Percentiles rank a stretch among this genome's conserved stretches.
These are phyloP conservation scores for Cosmorhoe ocellata DNA, from an alignment of 2,888 invertebrate genomes.

Conservation along the genomic window DNA sequence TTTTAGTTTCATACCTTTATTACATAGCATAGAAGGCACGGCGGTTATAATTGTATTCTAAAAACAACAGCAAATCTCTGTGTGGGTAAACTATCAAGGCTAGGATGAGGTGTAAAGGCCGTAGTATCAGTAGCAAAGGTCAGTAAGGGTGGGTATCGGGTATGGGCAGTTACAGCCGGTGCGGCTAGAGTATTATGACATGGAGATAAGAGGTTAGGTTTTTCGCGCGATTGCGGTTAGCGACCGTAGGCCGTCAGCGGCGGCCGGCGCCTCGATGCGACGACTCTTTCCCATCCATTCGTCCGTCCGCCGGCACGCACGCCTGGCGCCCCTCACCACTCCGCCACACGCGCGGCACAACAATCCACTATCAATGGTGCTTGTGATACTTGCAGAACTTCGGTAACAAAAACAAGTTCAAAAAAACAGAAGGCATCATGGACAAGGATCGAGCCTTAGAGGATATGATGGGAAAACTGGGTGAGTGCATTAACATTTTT, in stretches of 20 bases:
- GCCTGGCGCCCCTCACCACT: constrained; percentile 59
- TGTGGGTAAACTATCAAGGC: too few species aligned
- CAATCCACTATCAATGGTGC: constrained; percentile 63
- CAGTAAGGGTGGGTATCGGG: not conserved
- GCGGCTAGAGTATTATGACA: constrained; percentile 49
- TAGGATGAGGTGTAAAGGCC: too few species aligned
- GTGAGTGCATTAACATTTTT: constrained; percentile 61
- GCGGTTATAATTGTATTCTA: too few species aligned
- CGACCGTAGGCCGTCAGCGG: constrained; percentile 42
- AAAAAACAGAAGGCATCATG: constrained; percentile 60
- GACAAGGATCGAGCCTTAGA: constrained; percentile 85
- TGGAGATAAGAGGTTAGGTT: constrained; percentile 69
- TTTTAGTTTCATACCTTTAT: too few species aligned
- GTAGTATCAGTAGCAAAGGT: not conserved
- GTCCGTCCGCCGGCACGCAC: constrained; percentile 70
- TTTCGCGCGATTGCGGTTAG: constrained; percentile 70
- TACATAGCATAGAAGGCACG: too few species aligned
- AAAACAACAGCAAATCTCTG: too few species aligned
- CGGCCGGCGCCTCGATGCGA: constrained; percentile 52
- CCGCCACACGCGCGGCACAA: constrained; percentile 46
- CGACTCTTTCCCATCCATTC: constrained; percentile 60
- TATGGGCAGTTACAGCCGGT: not conserved
- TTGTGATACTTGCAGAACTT: constrained; percentile 62
- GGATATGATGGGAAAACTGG: constrained; percentile 86
- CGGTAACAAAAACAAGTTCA: constrained; percentile 37